Evolutionary conservation across 2,113 vertebrate species (phyloP).

Genomic region (Malurus cyaneus): DNA sequence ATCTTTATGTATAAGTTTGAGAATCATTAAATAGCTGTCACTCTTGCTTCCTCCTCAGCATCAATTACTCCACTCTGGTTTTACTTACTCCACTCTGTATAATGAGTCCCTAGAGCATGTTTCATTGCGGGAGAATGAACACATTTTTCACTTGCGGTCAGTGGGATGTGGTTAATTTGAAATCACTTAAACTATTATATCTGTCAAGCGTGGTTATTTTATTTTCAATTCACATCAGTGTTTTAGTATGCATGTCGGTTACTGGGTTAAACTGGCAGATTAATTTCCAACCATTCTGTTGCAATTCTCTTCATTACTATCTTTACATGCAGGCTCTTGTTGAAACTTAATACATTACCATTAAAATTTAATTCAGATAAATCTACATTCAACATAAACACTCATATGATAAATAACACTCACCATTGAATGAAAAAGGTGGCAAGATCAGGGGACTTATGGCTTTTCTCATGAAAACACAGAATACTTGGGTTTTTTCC

Average conservation of each 20-base stretch:
- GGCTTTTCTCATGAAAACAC: neutral
- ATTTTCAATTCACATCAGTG: slow-evolving; percentile 83
- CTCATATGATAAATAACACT: neutral
- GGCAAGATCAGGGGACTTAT: neutral
- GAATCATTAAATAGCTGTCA: slow-evolving; percentile 81
- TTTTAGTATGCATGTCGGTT: slow-evolving; percentile 75
- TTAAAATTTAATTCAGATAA: slow-evolving; percentile 52
- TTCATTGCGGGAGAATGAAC: slow-evolving; percentile 81
- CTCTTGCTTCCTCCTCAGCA: slow-evolving; percentile 70
- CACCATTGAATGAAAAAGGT: neutral
- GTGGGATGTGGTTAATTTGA: slow-evolving; percentile 89
- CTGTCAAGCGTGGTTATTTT: slow-evolving; percentile 83
- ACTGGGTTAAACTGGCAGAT: slow-evolving; percentile 80
- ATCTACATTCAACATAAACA: slow-evolving; percentile 4
- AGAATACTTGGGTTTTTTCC: neutral
- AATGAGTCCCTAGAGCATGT: slow-evolving; percentile 87
- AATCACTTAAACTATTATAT: slow-evolving; percentile 90
- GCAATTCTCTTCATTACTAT: slow-evolving; percentile 60
- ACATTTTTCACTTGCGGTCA: slow-evolving; percentile 82
- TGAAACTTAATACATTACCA: slow-evolving; percentile 58
- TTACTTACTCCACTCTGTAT: slow-evolving; percentile 79
- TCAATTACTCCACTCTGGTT: slow-evolving; percentile 85
- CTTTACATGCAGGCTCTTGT: slow-evolving; percentile 37
- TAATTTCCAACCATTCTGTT: slow-evolving; percentile 73
- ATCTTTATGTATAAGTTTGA: slow-evolving; percentile 75